Percentiles rank a stretch among this genome's conserved stretches.
These are phyloP conservation scores for Cottus gobio DNA, from an alignment of 2,113 vertebrate genomes.

Conservation along the genomic window DNA sequence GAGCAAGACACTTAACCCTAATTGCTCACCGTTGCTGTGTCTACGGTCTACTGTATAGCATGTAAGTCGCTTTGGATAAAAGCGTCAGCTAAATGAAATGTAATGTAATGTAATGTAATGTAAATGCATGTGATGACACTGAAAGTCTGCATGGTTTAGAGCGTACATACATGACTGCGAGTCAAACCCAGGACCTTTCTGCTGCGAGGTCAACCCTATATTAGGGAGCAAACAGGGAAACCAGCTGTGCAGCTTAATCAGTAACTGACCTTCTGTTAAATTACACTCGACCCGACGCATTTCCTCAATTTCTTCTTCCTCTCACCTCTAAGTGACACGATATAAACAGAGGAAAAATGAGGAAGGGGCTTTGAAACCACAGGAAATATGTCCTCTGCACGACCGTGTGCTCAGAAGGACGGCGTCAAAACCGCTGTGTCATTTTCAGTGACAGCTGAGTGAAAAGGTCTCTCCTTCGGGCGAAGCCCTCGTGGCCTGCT, in stretches of 20 bases:
- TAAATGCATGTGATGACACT: background rate
- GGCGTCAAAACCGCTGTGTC: background rate
- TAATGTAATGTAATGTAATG: too few species aligned
- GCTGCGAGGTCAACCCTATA: background rate
- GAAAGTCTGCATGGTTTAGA: background rate
- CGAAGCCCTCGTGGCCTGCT: conserved; percentile 23
- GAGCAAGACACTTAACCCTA: too few species aligned
- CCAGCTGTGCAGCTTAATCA: background rate
- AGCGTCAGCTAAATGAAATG: too few species aligned
- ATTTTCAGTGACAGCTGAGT: conserved; percentile 46
- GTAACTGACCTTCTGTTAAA: background rate
- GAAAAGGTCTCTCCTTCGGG: conserved; percentile 37
- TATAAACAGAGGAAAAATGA: background rate
- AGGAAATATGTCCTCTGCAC: background rate
- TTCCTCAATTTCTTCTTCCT: background rate
- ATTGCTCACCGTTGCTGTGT: too few species aligned
- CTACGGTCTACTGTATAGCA: too few species aligned
- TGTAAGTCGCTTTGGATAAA: too few species aligned
- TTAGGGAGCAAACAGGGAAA: background rate
- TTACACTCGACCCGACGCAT: background rate
- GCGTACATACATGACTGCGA: background rate
- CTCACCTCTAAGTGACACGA: background rate
- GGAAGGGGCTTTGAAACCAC: background rate
- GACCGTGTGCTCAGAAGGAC: background rate
- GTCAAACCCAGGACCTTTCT: background rate